phyloP scores from a whole-genome alignment of 2,113 vertebrate species.

The Naja naja region DNA sequence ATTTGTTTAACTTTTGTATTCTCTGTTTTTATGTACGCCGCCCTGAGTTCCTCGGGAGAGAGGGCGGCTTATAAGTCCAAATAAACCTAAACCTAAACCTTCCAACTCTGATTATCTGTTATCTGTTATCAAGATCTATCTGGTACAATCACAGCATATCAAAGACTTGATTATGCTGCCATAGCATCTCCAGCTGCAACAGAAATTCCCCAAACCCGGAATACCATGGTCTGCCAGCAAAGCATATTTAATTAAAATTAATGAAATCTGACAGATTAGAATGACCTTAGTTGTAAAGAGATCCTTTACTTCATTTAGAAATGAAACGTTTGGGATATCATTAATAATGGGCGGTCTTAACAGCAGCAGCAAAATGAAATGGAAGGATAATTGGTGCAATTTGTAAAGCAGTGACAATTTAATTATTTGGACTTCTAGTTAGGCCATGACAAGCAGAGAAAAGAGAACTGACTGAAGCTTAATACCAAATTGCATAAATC shows the following conservation, averaged over 20 bases:
- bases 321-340: constrained; percentile 15
- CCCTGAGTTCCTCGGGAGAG: no score
- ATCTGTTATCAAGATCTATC: no score
- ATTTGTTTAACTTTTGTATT: no score
- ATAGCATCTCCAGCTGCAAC: constrained; percentile 1
- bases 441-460: background rate
- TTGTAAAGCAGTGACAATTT: constrained; percentile 33
- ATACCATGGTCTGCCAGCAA: background rate
- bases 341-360: constrained; percentile 23
- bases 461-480: background rate
- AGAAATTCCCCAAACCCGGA: constrained; percentile 28
- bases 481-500: background rate
- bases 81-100: no score
- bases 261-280: constrained; percentile 31
- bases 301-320: constrained; percentile 28
- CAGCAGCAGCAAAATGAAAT: constrained; percentile 18
- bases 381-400: constrained; percentile 31
- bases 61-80: no score
- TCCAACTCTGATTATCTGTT: no score
- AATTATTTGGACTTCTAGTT: constrained; percentile 16
- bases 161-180: background rate
- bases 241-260: constrained; percentile 35
- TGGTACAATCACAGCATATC: background rate
- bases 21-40: no score
- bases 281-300: constrained; percentile 39